phyloP scores from a whole-genome alignment of 2,113 vertebrate species.

The Climacteris rufus region DNA sequence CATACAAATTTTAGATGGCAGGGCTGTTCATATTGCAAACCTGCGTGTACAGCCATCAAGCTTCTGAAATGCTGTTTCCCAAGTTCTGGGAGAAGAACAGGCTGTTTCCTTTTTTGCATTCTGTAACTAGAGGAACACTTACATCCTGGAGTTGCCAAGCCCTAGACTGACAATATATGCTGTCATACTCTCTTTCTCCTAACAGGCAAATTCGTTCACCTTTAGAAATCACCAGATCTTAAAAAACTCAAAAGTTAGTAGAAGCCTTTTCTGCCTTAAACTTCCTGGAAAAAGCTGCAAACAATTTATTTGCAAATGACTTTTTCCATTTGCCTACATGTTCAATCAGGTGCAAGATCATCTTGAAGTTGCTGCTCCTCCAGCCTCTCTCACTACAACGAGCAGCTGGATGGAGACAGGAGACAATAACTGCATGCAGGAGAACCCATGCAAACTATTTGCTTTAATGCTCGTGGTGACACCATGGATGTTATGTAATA shows the following conservation, averaged over 20 bases:
- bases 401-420: neutral
- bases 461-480: neutral
- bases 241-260: neutral
- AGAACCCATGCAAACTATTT: neutral
- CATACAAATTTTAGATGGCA: neutral
- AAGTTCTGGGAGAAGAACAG: neutral
- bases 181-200: neutral
- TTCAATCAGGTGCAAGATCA: neutral
- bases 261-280: neutral
- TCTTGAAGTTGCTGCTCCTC: neutral
- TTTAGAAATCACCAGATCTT: neutral
- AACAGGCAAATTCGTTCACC: neutral
- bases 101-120: neutral
- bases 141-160: neutral
- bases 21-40: neutral
- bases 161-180: neutral
- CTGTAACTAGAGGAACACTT: neutral
- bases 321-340: neutral
- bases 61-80: neutral
- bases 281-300: neutral
- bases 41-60: rapidly evolving
- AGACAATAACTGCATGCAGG: neutral
- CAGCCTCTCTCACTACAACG: neutral
- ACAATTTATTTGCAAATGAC: neutral
- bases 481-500: neutral